Evolutionary conservation across 1,140 invertebrate genomes (phyloP), one percentile per base, ranked within the genome.

Genomic region (Phortica variegata): DNA sequence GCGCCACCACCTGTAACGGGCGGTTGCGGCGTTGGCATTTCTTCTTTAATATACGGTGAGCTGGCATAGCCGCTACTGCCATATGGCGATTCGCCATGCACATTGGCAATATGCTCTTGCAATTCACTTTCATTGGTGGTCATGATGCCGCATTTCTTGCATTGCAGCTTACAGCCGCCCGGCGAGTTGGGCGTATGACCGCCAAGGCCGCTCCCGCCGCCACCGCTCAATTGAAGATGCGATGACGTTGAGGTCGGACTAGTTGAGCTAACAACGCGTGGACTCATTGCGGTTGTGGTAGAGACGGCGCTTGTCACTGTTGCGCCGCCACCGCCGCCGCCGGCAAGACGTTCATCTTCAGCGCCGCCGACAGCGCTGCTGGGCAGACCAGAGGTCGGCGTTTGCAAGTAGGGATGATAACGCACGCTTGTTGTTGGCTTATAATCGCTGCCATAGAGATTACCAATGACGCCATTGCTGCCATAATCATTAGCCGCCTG

Each of bases 101-200:
- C 84, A 2, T 83, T 79, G 43, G 84, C 82, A 7, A 83, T 80
- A 58, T 90, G 88, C 52, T 91, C 89, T 38, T 83, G 82, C 12
- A 90, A 73, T 56, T 84, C 83, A 12, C 81, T 78, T 8, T 83
- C 82, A 39, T 86, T 86, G 49, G 89, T 87, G 66, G 83, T 89
- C 21, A 89, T 82, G 44, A 82, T 84, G 21, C 88, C 87, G 63
- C 88, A 90, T 60, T 90, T 90, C 50, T 90, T 88, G 71, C 89
- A 91, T 57, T 89, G 87, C 39, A 69, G 13, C 52, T 72, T 69
- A 40, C 62, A 61, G 1, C 58, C 56, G 54, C 85, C 79, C 0
- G 84, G 83, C 33, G 83, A 84, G 2, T 81, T 81, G 8, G 83
- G 83, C 31, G 82, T 82, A 23, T 85, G 83, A 40, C 69, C n/a